phyloP scores from a whole-genome alignment of 2,113 vertebrate genomes.

The Harpagus bidentatus region DNA sequence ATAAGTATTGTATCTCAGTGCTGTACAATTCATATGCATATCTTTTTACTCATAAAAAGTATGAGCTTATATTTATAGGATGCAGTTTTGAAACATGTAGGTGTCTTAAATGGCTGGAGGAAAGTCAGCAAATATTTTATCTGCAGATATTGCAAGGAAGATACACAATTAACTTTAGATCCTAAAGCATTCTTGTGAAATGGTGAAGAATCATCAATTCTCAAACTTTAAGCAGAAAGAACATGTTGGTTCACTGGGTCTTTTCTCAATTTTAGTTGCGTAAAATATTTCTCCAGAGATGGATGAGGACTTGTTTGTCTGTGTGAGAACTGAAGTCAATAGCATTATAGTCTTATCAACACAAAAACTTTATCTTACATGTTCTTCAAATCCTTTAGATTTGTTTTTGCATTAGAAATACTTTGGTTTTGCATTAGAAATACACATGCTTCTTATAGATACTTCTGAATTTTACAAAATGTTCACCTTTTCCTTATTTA shows the following conservation, averaged over 20 bases:
- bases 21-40: not conserved
- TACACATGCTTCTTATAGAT: not conserved
- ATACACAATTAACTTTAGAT: not conserved
- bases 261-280: not conserved
- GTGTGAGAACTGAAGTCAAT: not conserved
- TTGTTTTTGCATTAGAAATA: not conserved
- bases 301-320: not conserved
- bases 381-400: not conserved
- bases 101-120: not conserved
- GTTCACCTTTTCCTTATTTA: not conserved
- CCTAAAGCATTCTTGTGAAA: not conserved
- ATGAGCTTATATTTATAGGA: not conserved
- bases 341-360: not conserved
- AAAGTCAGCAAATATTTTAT: not conserved
- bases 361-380: accelerated
- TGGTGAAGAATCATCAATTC: not conserved
- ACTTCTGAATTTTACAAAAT: not conserved
- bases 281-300: not conserved
- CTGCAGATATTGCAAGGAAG: not conserved
- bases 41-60: not conserved
- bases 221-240: not conserved
- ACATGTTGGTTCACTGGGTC: not conserved
- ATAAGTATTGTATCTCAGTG: not conserved
- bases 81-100: not conserved
- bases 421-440: not conserved